Evolutionary conservation across 2,797 vertebrate species (phyloP).

Genomic region (Bufotes viridis): DNA sequence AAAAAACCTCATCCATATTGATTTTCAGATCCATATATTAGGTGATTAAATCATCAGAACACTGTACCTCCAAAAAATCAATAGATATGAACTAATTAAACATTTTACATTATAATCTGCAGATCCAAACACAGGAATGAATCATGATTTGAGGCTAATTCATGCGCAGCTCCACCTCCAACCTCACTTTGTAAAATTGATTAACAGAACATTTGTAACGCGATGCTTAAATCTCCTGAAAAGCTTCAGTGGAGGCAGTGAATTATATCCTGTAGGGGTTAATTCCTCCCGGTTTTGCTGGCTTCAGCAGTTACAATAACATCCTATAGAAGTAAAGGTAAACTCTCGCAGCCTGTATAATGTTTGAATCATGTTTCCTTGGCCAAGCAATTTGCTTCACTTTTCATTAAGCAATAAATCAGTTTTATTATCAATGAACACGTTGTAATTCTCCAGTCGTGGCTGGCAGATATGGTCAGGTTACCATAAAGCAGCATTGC

Average conservation of each 20-base stretch:
- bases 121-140: slow-evolving; percentile 17
- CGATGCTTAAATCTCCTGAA: slow-evolving; percentile 1
- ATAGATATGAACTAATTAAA: slow-evolving; percentile 30
- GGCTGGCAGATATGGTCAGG: slow-evolving; percentile 39
- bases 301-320: slow-evolving; percentile 39
- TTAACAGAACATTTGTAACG: slow-evolving; percentile 20
- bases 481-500: slow-evolving; percentile 32
- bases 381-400: slow-evolving; percentile 59
- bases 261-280: slow-evolving; percentile 41
- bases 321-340: slow-evolving; percentile 50
- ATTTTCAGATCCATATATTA: slow-evolving; percentile 1
- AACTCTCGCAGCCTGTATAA: slow-evolving; percentile 1
- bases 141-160: slow-evolving; percentile 24
- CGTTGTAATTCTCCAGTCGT: slow-evolving; percentile 41
- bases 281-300: slow-evolving; percentile 29
- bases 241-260: neutral
- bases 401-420: slow-evolving; percentile 59
- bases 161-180: slow-evolving; percentile 23
- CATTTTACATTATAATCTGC: slow-evolving; percentile 38
- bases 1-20: neutral
- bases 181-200: slow-evolving; percentile 34
- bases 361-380: slow-evolving; percentile 36
- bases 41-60: slow-evolving; percentile 10
- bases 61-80: slow-evolving; percentile 25
- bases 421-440: slow-evolving; percentile 53